A percentile compares a stretch with the other conserved stretches of the same genome.
Conservation (phyloP, 2,113 vertebrate species). For the Trogon surrucura region DNA sequence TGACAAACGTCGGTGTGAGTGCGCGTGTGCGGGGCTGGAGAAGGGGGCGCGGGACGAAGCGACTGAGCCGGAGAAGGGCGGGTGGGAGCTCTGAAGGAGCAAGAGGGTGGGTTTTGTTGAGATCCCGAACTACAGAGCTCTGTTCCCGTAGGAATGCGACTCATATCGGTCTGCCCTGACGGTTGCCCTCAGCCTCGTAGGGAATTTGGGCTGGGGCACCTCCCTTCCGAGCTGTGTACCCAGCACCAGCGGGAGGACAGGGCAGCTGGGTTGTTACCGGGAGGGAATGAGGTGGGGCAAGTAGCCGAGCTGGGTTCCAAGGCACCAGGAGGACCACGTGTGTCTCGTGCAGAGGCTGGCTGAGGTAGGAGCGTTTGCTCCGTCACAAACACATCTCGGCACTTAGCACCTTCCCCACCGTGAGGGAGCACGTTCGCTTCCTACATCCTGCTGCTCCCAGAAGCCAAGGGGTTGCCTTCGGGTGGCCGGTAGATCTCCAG, state of each 20-base stretch:
- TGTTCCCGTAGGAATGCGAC: neutral
- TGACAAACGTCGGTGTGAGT: neutral
- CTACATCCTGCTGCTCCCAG: accelerated
- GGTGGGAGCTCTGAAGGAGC: neutral
- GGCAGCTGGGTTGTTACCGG: neutral
- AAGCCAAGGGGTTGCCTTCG: accelerated
- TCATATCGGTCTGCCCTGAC: accelerated
- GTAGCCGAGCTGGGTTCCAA: accelerated
- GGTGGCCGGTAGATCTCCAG: neutral
- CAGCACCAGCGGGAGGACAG: accelerated
- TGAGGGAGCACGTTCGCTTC: accelerated
- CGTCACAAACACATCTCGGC: neutral
- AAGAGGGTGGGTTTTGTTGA: too few relatives aligned
- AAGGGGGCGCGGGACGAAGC: neutral
- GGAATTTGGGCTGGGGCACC: neutral
- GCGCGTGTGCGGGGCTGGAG: neutral
- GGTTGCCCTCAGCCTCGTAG: neutral
- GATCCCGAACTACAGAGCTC: neutral
- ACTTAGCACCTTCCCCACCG: accelerated
- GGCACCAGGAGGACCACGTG: accelerated
- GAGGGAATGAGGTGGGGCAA: neutral
- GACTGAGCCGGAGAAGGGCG: neutral
- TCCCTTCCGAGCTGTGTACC: neutral
- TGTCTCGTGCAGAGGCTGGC: neutral
- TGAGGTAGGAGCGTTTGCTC: neutral